These are phyloP conservation scores for Tenodera sinensis DNA, from an alignment of 2,888 invertebrate genomes.

Conservation along the genomic window DNA sequence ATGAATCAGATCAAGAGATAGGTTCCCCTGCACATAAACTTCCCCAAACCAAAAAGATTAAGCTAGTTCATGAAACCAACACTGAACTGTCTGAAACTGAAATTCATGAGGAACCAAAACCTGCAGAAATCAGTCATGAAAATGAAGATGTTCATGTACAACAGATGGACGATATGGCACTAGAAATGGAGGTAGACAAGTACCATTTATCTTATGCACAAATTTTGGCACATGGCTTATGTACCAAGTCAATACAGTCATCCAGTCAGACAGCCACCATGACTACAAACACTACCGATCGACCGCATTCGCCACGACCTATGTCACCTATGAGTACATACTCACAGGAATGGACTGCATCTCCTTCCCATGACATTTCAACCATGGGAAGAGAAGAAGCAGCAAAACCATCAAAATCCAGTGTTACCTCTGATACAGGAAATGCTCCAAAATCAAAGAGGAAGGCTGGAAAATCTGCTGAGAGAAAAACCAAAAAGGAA, in stretches of 20 bases:
- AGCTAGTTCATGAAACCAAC: not conserved
- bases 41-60: not conserved
- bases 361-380: constrained; percentile 19
- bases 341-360: constrained; percentile 17
- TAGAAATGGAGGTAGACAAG: constrained; percentile 19
- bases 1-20: constrained; percentile 1
- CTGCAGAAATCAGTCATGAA: not conserved
- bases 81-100: not conserved
- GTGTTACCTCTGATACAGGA: not conserved
- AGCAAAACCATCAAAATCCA: not conserved
- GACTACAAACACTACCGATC: constrained; percentile 7
- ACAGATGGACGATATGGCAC: not conserved
- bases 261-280: constrained; percentile 42
- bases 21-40: not conserved
- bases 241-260: constrained; percentile 51
- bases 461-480: not conserved
- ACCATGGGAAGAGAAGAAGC: constrained; percentile 22
- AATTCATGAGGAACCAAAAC: not conserved
- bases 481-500: constrained; percentile 10
- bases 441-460: constrained; percentile 1
- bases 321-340: not conserved
- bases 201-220: constrained; percentile 62
- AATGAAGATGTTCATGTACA: not conserved
- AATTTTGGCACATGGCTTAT: constrained; percentile 64
- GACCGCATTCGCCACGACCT: constrained; percentile 17